Percentiles rank a stretch among this genome's conserved stretches.
Conservation (phyloP, 1,140 invertebrate genomes). For the Marisa cornuarietis region DNA sequence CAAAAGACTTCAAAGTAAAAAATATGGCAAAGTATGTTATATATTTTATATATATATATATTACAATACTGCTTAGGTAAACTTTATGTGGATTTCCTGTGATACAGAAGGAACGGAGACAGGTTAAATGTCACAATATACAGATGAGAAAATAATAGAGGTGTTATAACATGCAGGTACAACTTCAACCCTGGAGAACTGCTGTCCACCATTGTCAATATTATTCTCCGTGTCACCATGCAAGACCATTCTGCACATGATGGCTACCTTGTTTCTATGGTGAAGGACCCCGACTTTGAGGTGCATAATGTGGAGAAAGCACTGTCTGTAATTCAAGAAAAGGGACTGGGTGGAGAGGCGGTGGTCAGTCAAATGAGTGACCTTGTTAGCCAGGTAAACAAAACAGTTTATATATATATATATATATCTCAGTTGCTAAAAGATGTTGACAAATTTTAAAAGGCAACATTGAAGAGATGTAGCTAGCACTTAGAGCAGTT, state of each 20-base stretch:
- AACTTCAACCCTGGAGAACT: conserved; percentile 32
- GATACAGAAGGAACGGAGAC: too few species aligned
- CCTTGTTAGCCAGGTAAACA: conserved; percentile 10
- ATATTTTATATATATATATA: too few species aligned
- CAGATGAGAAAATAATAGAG: too few species aligned
- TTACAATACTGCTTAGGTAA: too few species aligned
- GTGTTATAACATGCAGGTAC: conserved; percentile 23
- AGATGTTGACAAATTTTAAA: neutral
- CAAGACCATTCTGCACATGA: conserved; percentile 14
- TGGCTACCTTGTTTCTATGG: conserved; percentile 32
- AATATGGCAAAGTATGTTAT: conserved; percentile 35
- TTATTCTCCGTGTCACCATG: conserved; percentile 28
- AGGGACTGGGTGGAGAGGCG: conserved; percentile 24
- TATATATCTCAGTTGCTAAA: neutral
- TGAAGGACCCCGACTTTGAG: conserved; percentile 34
- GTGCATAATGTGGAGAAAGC: conserved; percentile 26
- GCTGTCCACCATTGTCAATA: conserved; percentile 24
- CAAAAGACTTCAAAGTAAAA: conserved; percentile 37
- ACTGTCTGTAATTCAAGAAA: conserved; percentile 23
- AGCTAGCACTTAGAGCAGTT: neutral
- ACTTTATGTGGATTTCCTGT: too few species aligned
- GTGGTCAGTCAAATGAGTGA: conserved; percentile 3
- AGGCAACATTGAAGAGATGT: neutral
- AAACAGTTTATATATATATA: too few species aligned
- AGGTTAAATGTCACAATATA: too few species aligned